phyloP scores from a whole-genome alignment of 2,888 invertebrate species.

The Apotomis capreana region DNA sequence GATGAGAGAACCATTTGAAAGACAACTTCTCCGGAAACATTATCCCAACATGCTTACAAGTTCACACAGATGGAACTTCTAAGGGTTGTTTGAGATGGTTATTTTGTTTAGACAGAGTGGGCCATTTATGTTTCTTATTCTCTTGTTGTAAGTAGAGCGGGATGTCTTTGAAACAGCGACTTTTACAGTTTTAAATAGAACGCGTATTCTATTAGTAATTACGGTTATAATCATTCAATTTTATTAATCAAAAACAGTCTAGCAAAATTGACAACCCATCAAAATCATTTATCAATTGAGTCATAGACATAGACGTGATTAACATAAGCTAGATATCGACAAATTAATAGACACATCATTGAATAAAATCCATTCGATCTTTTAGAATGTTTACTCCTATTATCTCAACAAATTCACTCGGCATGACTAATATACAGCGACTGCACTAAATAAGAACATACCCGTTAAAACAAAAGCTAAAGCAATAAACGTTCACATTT shows the following conservation, averaged over 20 bases:
- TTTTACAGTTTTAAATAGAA: too few species aligned
- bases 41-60: background rate
- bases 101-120: background rate
- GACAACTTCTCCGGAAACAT: background rate
- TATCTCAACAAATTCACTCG: background rate
- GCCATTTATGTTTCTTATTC: background rate
- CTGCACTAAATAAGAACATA: background rate
- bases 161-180: too few species aligned
- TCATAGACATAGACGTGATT: too few species aligned
- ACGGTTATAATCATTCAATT: too few species aligned
- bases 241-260: too few species aligned
- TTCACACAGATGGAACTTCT: background rate
- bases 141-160: background rate
- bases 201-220: too few species aligned
- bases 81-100: background rate
- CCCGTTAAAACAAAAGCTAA: background rate
- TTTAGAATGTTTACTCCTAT: too few species aligned
- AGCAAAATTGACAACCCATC: too few species aligned
- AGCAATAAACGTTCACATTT: conserved; percentile 10
- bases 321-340: too few species aligned
- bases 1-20: background rate
- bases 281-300: too few species aligned
- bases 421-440: background rate
- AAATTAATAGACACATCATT: too few species aligned
- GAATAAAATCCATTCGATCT: too few species aligned